These are phyloP conservation scores for Phorcus lineatus DNA, from an alignment of 2,888 invertebrate genomes.

Conservation along the genomic window DNA sequence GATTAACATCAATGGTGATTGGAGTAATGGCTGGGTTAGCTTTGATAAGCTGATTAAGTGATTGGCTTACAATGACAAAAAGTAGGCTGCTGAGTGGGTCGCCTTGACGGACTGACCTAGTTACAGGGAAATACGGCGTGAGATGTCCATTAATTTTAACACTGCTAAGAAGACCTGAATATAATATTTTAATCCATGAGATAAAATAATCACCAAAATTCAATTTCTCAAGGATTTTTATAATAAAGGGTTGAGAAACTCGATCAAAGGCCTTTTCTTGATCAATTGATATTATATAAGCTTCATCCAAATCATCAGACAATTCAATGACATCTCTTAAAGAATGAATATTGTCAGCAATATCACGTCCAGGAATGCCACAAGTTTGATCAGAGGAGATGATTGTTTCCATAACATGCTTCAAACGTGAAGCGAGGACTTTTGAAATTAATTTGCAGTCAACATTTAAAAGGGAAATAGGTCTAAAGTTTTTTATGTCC, in stretches of 20 bases:
- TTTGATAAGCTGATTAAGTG: too few relatives aligned
- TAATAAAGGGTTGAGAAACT: not conserved
- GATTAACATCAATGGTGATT: too few relatives aligned
- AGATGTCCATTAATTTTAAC: not conserved
- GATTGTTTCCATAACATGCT: not conserved
- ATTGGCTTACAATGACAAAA: too few relatives aligned
- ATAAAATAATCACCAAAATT: not conserved
- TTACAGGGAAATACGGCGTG: not conserved
- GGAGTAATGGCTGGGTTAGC: too few relatives aligned
- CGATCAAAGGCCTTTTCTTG: constrained; percentile 9
- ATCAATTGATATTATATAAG: not conserved
- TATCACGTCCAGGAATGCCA: not conserved
- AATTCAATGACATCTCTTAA: not conserved
- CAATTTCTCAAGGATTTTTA: not conserved
- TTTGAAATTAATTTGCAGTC: not conserved
- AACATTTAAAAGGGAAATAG: not conserved
- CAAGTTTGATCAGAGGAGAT: not conserved
- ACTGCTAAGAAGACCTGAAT: not conserved
- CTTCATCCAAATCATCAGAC: constrained; percentile 3
- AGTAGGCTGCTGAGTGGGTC: constrained; percentile 19
- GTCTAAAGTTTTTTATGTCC: not conserved
- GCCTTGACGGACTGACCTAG: not conserved
- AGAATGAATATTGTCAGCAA: not conserved
- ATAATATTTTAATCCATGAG: not conserved
- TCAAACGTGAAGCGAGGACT: not conserved